A percentile compares a stretch with the other conserved stretches of the same genome.
phyloP scores from a whole-genome alignment of 2,797 vertebrate genomes.

The Hyperoplus lanceolatus region DNA sequence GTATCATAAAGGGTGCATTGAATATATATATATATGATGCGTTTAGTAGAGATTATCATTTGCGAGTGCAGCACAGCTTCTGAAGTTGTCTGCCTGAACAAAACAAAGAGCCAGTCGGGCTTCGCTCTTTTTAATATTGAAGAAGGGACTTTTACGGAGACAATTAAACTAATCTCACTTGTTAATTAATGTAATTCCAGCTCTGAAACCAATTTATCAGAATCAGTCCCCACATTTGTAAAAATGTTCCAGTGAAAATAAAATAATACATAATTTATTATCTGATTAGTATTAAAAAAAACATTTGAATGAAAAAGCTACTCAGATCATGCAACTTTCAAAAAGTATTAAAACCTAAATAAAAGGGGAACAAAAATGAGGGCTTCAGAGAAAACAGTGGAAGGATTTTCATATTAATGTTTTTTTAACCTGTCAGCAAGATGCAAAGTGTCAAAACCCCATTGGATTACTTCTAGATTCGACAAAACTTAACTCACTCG shows the following conservation, averaged over 20 bases:
- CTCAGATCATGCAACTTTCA: constrained; percentile 4
- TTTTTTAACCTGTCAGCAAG: constrained; percentile 19
- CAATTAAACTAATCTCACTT: constrained; percentile 64
- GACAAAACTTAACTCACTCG: constrained; percentile 24
- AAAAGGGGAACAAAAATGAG: neutral
- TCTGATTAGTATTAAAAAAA: constrained; percentile 34
- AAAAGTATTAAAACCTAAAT: constrained; percentile 40
- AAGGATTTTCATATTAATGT: neutral
- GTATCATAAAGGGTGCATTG: neutral
- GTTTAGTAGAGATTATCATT: constrained; percentile 4
- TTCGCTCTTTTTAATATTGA: constrained; percentile 36
- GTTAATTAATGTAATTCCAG: constrained; percentile 68
- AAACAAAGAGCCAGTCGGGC: constrained; percentile 6
- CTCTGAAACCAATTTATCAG: constrained; percentile 53
- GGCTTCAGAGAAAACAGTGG: neutral
- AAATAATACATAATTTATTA: constrained; percentile 45
- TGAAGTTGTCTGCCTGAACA: constrained; percentile 7
- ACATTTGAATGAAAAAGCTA: constrained; percentile 21
- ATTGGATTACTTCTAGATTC: constrained; percentile 25
- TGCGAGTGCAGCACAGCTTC: neutral
- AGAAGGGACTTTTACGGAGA: constrained; percentile 52
- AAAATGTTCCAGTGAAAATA: constrained; percentile 22
- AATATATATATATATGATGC: neutral
- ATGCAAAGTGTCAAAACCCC: constrained; percentile 18
- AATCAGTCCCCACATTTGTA: constrained; percentile 42